phyloP scores from a whole-genome alignment of 2,888 invertebrate species.

The Chrysolina americana region DNA sequence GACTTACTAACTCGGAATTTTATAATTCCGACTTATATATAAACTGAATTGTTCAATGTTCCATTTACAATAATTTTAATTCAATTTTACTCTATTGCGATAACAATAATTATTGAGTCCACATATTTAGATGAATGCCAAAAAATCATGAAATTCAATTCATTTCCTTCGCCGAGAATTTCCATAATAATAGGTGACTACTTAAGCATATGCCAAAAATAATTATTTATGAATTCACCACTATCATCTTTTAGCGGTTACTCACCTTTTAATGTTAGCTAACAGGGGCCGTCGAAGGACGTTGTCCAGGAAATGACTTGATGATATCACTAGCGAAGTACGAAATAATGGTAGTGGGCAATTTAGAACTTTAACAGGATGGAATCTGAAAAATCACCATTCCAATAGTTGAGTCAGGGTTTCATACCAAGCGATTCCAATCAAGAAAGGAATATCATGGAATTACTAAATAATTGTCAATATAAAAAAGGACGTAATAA shows the following conservation, averaged over 20 bases:
- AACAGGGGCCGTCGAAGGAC: constrained; percentile 17
- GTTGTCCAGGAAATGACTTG: constrained; percentile 20
- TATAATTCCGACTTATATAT: too few relatives aligned
- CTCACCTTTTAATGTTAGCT: constrained; percentile 23
- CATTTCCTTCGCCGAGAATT: neutral
- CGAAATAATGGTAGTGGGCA: constrained; percentile 15
- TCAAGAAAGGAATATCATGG: too few relatives aligned
- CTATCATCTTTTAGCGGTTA: constrained; percentile 32
- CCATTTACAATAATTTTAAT: too few relatives aligned
- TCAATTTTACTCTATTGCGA: too few relatives aligned
- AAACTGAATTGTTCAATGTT: too few relatives aligned
- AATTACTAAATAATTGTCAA: too few relatives aligned
- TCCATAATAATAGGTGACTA: neutral
- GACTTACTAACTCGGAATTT: too few relatives aligned
- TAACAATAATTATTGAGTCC: neutral
- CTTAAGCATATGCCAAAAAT: constrained; percentile 20
- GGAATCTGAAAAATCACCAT: too few relatives aligned
- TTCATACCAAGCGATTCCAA: too few relatives aligned
- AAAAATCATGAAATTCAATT: neutral
- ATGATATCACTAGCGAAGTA: constrained; percentile 14
- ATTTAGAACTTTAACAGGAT: too few relatives aligned
- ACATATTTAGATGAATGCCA: neutral
- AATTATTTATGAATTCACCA: constrained; percentile 28
- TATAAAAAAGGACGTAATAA: too few relatives aligned
- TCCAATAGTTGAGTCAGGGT: too few relatives aligned